These are phyloP conservation scores for Exephanes ischioxanthus DNA, from an alignment of 2,888 invertebrate genomes.

Conservation along the genomic window DNA sequence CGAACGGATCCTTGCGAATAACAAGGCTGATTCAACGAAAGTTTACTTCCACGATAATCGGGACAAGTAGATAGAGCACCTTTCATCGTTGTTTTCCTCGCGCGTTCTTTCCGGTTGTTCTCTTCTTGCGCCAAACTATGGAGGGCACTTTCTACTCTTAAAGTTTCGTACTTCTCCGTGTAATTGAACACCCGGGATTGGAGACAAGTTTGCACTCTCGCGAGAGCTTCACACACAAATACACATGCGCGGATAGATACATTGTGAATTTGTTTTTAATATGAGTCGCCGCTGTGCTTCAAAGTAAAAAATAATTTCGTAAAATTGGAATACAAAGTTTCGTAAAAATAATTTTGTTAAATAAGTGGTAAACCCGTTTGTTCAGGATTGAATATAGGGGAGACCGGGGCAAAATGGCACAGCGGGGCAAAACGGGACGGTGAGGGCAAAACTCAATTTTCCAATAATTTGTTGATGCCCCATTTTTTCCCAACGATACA, in stretches of 20 bases:
- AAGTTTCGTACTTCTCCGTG: neutral
- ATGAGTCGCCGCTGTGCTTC: neutral
- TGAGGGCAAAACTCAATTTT: too few species aligned
- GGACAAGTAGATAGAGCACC: neutral
- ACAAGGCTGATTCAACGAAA: neutral
- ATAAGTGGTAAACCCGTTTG: too few species aligned
- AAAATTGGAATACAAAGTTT: too few species aligned
- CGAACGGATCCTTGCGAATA: too few species aligned
- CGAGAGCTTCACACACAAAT: neutral
- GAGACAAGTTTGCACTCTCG: constrained; percentile 15
- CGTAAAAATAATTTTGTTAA: too few species aligned
- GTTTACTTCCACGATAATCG: neutral
- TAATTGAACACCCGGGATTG: constrained; percentile 10
- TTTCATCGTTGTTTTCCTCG: neutral
- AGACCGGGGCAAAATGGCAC: too few species aligned
- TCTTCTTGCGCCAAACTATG: neutral
- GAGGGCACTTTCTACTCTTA: neutral
- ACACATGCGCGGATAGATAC: neutral
- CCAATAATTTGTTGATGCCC: too few species aligned
- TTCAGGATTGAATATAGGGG: too few species aligned
- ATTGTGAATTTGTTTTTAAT: neutral
- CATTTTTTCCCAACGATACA: too few species aligned
- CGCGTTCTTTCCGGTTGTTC: neutral
- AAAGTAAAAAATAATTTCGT: too few species aligned
- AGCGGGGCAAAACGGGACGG: too few species aligned